phyloP scores from a whole-genome alignment of 2,797 vertebrate genomes.

The Xenentodon cancila region DNA sequence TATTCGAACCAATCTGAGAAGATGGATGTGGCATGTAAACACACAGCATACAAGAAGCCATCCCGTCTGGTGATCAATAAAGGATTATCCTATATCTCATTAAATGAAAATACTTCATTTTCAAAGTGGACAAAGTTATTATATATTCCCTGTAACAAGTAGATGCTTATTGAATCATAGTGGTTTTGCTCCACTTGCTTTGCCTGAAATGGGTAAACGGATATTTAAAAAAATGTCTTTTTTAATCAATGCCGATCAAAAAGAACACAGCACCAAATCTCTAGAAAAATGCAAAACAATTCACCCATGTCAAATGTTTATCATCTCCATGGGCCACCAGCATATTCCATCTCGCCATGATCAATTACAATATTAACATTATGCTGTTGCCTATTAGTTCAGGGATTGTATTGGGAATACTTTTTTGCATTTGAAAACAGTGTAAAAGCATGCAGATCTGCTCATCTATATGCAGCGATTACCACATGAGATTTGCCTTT shows the following conservation, averaged over 20 bases:
- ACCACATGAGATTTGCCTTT: slow-evolving; percentile 40
- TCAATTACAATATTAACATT: slow-evolving; percentile 16
- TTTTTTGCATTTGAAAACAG: slow-evolving; percentile 39
- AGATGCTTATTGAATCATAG: slow-evolving; percentile 23
- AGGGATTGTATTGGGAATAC: slow-evolving; percentile 31
- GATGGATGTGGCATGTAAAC: too few relatives aligned
- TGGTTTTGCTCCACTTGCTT: slow-evolving; percentile 12
- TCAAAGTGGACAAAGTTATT: slow-evolving; percentile 24
- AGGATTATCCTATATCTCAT: too few relatives aligned
- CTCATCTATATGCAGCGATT: slow-evolving; percentile 43
- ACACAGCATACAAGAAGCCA: too few relatives aligned
- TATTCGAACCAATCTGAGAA: slow-evolving; percentile 4
- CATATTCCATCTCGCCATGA: slow-evolving; percentile 27
- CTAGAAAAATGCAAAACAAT: slow-evolving; percentile 24
- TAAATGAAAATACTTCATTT: slow-evolving; percentile 8
- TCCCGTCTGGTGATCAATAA: too few relatives aligned
- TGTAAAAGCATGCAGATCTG: slow-evolving; percentile 21
- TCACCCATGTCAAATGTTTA: slow-evolving; percentile 22
- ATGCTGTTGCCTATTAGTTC: slow-evolving; percentile 35
- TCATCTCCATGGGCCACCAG: slow-evolving; percentile 4
- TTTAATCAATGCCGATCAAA: slow-evolving; percentile 23
- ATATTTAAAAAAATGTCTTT: slow-evolving; percentile 5
- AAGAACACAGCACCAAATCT: slow-evolving; percentile 6
- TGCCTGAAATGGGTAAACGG: slow-evolving; percentile 26
- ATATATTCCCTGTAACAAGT: slow-evolving; percentile 17